Evolutionary conservation across 2,888 invertebrate species (phyloP), one percentile per base, ranked within the genome.

Genomic region (Halictus quadricinctus): DNA sequence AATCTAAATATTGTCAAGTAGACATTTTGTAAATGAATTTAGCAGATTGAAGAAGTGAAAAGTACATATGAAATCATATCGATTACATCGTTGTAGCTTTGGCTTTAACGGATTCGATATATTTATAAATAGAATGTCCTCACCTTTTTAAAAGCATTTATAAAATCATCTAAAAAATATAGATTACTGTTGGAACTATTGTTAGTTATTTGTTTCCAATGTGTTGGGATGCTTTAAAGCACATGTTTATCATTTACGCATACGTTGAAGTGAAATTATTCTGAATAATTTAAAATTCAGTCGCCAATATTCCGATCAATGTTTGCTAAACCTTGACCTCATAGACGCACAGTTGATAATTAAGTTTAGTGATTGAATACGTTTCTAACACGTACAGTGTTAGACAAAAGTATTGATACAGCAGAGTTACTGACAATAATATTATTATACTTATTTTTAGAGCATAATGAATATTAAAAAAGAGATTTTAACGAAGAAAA

Each of bases 251-350:
- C 69, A 15, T 18, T 69, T 69, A 10, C 41, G 10, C 36, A 41
- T 5, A 69, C 5, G 21, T 21, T 21, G 21, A 69, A 41, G 10
- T 41, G 18, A 41, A 10, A 41, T 69, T 69, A 41, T 36, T 43
- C 21, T 41, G 36, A 13, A 46, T 18, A 43, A n/a, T 69, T 21
- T 70, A 18, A 66, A 41, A 15, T 70, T 77, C 58, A 76, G 25
- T 73, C 54, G 36, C n/a, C 48, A 58, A 79, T 73, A 66, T 79
- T 76, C 66, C 21, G 58, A 58, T 75, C 25, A n/a, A 79, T 79
- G 76, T 70, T 76, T 79, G 21, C 41, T 69, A 70, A 79, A 41
- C 77, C 76, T 81, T 84, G 70, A 79, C 79, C 81, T 50, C 48
- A 50, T 36, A 18, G 21, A 43, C 72, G 75, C 64, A 8, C 2